Percentiles rank a stretch among this genome's conserved stretches.
Conservation (phyloP, 1,140 invertebrate genomes). For the Dysdera silvatica region DNA sequence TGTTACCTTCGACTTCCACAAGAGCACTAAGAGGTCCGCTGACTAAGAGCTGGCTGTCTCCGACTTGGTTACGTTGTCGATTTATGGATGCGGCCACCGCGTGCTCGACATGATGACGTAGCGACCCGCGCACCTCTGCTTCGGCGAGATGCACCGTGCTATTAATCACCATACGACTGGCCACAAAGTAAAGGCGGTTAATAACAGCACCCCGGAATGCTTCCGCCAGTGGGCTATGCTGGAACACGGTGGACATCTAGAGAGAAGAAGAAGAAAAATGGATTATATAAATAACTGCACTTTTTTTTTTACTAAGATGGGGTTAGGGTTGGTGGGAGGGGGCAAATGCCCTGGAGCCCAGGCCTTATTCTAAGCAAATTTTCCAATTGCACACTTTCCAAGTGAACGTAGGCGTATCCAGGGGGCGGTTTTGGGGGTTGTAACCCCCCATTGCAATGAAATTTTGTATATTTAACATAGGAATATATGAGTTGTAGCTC, state of each 20-base stretch:
- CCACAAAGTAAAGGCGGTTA: conserved; percentile 67
- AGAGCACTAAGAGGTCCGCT: conserved; percentile 67
- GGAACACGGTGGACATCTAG: conserved; percentile 23
- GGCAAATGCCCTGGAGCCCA: too few relatives aligned
- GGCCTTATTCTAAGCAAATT: too few relatives aligned
- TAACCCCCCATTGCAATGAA: too few relatives aligned
- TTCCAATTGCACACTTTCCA: too few relatives aligned
- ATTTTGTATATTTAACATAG: too few relatives aligned
- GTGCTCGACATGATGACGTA: conserved; percentile 52
- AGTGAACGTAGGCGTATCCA: too few relatives aligned
- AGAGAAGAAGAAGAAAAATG: too few relatives aligned
- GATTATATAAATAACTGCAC: too few relatives aligned
- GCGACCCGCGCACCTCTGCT: conserved; percentile 42
- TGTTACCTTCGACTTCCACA: conserved; percentile 55
- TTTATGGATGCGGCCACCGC: conserved; percentile 57
- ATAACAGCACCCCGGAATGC: conserved; percentile 70
- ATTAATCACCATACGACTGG: conserved; percentile 64
- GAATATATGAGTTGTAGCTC: too few relatives aligned
- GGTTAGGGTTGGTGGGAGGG: too few relatives aligned
- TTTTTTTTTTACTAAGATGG: too few relatives aligned
- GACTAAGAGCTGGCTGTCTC: conserved; percentile 71
- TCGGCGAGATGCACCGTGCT: conserved; percentile 63
- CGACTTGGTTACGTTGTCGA: conserved; percentile 68
- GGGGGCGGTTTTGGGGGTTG: too few relatives aligned
- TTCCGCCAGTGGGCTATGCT: conserved; percentile 49